Base-by-base conservation (phyloP, 1,140 invertebrate species). In the Pristionchus pacificus region DNA sequence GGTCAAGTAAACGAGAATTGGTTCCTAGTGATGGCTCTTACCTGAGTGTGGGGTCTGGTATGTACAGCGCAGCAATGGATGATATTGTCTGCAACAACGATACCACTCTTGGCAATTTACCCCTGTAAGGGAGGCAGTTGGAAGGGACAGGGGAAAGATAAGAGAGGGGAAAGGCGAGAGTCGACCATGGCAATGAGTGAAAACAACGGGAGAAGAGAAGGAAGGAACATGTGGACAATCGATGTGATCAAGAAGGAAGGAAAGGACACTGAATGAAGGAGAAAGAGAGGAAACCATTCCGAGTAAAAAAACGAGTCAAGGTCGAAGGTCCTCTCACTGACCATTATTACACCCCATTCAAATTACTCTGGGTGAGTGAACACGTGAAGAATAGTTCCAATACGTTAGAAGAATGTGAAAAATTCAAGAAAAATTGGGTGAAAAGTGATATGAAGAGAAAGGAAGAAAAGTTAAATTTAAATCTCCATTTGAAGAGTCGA, bases 251-350 rank as follows among this genome's bases (percentile, higher is more conserved):
- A 49, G 38, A 49, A 49, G 60, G 29, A 61, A 10, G 60, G 60
- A 61, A 61, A 10, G 29, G 29, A 61, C n/a, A n/a, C n/a, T n/a
- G n/a, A n/a, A n/a, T n/a, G n/a, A 30, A 30, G 25, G n/a, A 61
- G 60, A n/a, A n/a, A 10, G 6, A n/a, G n/a, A 61, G 29, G 60
- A 15, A 10, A 27, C 3, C 25, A 61, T n/a, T n/a, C 6, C 29
- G 60, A 6, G 60, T 10, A 61, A 27, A 27, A 30, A 61, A 61
- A n/a, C n/a, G n/a, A n/a, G 60, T 61, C 6, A 61, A 61, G 29
- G 60, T 15, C 25, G 25, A 15, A 27, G 25, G 25, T 61, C 25
- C n/a, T 61, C 15, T 15, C 15, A 30, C 6, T 10, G n/a, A n/a
- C n/a, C n/a, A n/a, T n/a, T n/a, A n/a, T n/a, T n/a, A n/a, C n/a